Conservation (phyloP, 2,888 invertebrate species). For the Buathra laborator region DNA sequence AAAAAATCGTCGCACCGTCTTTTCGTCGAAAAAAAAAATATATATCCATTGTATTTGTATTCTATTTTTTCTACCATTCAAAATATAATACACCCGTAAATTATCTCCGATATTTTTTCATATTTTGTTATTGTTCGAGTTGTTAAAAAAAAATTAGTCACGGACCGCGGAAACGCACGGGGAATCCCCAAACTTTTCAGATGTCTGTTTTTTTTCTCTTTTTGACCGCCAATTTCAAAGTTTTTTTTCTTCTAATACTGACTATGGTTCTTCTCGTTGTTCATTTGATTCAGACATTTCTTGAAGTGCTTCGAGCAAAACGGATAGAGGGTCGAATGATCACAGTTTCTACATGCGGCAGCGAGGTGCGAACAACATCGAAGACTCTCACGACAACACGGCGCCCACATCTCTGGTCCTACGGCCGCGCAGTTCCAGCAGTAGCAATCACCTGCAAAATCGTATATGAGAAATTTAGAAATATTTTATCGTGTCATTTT, state of each 20-base stretch:
- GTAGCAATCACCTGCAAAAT: conserved; percentile 82
- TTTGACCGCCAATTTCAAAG: too few relatives aligned
- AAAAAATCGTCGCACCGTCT: too few relatives aligned
- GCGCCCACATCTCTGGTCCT: conserved; percentile 83
- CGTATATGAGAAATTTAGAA: neutral
- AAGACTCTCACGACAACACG: conserved; percentile 83
- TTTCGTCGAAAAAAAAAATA: neutral
- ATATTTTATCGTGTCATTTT: neutral
- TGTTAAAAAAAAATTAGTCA: neutral
- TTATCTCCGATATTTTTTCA: neutral
- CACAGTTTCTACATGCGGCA: conserved; percentile 84
- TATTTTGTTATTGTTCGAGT: neutral
- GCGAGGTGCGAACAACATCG: conserved; percentile 84
- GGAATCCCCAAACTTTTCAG: neutral
- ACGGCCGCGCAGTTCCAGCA: conserved; percentile 83
- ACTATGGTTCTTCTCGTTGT: conserved; percentile 63
- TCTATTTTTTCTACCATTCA: neutral
- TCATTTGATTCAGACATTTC: conserved; percentile 79
- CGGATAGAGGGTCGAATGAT: conserved; percentile 81
- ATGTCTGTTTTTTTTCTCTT: too few relatives aligned
- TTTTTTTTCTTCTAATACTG: too few relatives aligned
- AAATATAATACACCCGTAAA: neutral
- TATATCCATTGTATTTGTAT: neutral
- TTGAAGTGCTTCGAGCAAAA: conserved; percentile 84
- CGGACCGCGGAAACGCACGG: neutral